Evolutionary conservation across 2,113 vertebrate species (phyloP).

Genomic region (Arizona elegans): DNA sequence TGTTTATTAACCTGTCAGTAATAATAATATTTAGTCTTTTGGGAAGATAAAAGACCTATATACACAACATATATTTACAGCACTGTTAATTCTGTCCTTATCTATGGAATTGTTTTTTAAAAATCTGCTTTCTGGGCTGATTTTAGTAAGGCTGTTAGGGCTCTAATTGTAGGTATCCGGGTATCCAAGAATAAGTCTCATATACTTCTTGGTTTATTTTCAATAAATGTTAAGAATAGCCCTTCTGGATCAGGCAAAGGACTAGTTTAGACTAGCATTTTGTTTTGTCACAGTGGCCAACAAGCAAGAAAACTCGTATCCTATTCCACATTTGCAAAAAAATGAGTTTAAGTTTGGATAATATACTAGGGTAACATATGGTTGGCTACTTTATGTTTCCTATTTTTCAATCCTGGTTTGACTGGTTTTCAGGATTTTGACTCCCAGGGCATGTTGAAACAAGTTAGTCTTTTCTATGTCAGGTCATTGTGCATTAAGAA

Average conservation of each 20-base stretch:
- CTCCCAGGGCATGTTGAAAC: background rate
- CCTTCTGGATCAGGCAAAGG: background rate
- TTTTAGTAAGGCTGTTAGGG: background rate
- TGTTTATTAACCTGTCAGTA: conserved; percentile 42
- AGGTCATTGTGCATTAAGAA: background rate
- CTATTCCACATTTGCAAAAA: background rate
- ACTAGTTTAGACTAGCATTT: background rate
- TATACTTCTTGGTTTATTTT: background rate
- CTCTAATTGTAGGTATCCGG: background rate
- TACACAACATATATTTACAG: conserved; percentile 46
- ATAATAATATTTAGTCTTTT: conserved; percentile 39
- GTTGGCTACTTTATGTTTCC: background rate
- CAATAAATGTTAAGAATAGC: background rate
- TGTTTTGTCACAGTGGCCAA: background rate
- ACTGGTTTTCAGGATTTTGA: background rate
- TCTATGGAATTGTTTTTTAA: conserved; percentile 27
- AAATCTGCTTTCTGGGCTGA: background rate
- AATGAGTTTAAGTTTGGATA: background rate
- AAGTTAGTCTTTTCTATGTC: background rate
- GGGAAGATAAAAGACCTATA: conserved; percentile 48
- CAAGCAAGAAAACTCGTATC: background rate
- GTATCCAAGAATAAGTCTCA: background rate
- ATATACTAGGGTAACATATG: background rate
- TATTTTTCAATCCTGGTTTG: background rate
- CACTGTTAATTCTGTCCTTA: conserved; percentile 32